Percentiles rank a stretch among this genome's conserved stretches.
Evolutionary conservation across 2,113 vertebrate genomes (phyloP).

Genomic region (Scartelaos histophorus): DNA sequence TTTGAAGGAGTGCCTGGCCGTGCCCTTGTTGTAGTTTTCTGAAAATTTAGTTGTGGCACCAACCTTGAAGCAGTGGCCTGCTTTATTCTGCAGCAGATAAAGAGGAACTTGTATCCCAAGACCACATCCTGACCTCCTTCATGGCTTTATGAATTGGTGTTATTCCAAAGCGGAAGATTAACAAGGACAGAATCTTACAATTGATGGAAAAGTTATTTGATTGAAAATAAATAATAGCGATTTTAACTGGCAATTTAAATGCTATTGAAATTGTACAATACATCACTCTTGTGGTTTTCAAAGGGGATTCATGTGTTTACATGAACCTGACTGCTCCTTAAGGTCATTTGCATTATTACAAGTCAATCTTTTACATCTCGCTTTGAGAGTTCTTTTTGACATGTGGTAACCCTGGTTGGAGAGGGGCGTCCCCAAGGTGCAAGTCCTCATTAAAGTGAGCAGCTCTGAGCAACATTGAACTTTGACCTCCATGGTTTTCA

Average conservation of each 20-base stretch:
- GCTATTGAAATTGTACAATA: background rate
- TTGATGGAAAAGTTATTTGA: conserved; percentile 52
- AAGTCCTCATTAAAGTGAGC: conserved; percentile 39
- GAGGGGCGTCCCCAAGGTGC: conserved; percentile 41
- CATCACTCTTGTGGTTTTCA: conserved; percentile 25
- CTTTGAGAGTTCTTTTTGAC: conserved; percentile 43
- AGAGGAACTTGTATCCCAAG: conserved; percentile 52
- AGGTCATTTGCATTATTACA: conserved; percentile 46
- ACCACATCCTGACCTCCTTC: conserved; percentile 50
- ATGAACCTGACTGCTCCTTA: conserved; percentile 25
- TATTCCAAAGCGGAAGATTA: conserved; percentile 50
- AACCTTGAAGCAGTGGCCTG: conserved; percentile 61
- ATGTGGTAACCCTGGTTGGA: conserved; percentile 39
- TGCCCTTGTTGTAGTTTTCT: conserved; percentile 43
- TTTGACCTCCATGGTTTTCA: conserved; percentile 37
- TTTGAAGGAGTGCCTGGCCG: conserved; percentile 31
- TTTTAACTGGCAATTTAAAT: background rate
- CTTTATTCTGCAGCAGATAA: conserved; percentile 58
- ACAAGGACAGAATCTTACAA: conserved; percentile 55
- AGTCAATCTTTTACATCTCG: conserved; percentile 27
- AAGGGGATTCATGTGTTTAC: conserved; percentile 26
- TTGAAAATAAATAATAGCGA: conserved; percentile 37
- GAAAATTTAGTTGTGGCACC: conserved; percentile 41
- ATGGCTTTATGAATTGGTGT: conserved; percentile 52
- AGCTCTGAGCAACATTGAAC: conserved; percentile 16